These are phyloP conservation scores for Palythoa grandiflora DNA, from an alignment of 92 coral and sea anemone genomes.

Conservation along the genomic window DNA sequence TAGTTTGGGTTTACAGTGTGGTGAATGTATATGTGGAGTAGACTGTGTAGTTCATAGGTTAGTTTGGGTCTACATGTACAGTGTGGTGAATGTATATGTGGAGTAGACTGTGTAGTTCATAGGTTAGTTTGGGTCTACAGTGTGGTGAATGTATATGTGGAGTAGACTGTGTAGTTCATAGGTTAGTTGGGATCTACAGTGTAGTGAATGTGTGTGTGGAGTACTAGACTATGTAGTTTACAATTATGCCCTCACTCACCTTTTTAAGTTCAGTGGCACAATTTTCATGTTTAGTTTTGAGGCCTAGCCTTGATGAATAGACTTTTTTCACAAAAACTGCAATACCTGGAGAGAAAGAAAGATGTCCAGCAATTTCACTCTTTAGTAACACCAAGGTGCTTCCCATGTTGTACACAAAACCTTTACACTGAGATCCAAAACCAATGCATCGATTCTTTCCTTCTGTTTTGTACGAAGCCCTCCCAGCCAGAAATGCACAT, in stretches of 20 bases:
- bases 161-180: too few relatives aligned
- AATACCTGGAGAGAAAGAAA: constrained; percentile 39
- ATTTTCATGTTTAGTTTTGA: not conserved
- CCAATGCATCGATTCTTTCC: not conserved
- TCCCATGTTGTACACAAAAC: constrained; percentile 44
- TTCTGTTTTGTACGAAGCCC: not conserved
- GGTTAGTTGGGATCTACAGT: too few relatives aligned
- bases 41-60: too few relatives aligned
- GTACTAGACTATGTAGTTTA: too few relatives aligned
- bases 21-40: too few relatives aligned
- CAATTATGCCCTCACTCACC: not conserved
- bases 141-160: too few relatives aligned
- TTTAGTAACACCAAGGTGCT: constrained; percentile 22
- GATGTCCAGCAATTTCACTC: constrained; percentile 20
- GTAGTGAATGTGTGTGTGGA: too few relatives aligned
- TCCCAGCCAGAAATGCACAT: not conserved
- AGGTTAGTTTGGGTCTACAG: too few relatives aligned
- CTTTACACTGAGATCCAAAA: constrained; percentile 11
- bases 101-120: too few relatives aligned
- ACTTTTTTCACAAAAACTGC: constrained; percentile 28
- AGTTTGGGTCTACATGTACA: too few relatives aligned
- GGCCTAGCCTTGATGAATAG: not conserved
- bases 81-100: too few relatives aligned
- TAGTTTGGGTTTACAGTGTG: too few relatives aligned
- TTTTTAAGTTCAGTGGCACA: constrained; percentile 30